Percentiles rank a stretch among this genome's conserved stretches.
These are phyloP conservation scores for Leptopilina boulardi DNA, from an alignment of 1,140 invertebrate genomes.

Conservation along the genomic window DNA sequence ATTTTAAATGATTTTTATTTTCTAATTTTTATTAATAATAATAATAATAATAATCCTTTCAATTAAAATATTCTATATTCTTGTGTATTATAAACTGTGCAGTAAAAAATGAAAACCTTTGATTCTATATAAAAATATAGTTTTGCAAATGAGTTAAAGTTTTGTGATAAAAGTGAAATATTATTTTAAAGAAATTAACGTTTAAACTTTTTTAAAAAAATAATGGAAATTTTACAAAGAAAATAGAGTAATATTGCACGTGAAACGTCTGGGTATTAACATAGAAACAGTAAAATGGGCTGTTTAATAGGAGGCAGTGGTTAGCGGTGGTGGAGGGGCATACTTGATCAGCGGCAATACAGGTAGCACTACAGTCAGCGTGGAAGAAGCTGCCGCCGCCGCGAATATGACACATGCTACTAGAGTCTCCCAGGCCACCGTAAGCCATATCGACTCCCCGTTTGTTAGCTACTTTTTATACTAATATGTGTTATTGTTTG, in stretches of 20 bases:
- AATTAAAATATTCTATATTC: too few species aligned
- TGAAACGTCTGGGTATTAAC: slow-evolving; percentile 60
- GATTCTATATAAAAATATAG: too few species aligned
- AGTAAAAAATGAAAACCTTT: too few species aligned
- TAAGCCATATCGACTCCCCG: slow-evolving; percentile 79
- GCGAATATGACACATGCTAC: slow-evolving; percentile 87
- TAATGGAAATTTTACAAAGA: background rate
- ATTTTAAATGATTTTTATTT: too few species aligned
- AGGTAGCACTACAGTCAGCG: slow-evolving; percentile 77
- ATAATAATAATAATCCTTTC: too few species aligned
- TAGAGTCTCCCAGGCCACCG: slow-evolving; percentile 91
- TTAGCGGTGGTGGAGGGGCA: slow-evolving; percentile 79
- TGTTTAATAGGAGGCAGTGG: slow-evolving; percentile 75
- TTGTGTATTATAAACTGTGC: too few species aligned
- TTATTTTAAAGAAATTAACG: too few species aligned
- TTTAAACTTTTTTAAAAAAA: too few species aligned
- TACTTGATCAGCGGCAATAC: slow-evolving; percentile 81
- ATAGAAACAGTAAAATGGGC: slow-evolving; percentile 74
- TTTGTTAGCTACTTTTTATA: slow-evolving; percentile 70
- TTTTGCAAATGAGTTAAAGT: too few species aligned
- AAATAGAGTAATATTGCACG: slow-evolving; percentile 3
- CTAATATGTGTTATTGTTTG: slow-evolving; percentile 56
- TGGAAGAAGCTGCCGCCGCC: slow-evolving; percentile 78
- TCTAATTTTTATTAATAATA: too few species aligned
- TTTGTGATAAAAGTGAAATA: too few species aligned